Evolutionary conservation across 2,113 vertebrate species (phyloP).

Genomic region (Leuciscus idus): DNA sequence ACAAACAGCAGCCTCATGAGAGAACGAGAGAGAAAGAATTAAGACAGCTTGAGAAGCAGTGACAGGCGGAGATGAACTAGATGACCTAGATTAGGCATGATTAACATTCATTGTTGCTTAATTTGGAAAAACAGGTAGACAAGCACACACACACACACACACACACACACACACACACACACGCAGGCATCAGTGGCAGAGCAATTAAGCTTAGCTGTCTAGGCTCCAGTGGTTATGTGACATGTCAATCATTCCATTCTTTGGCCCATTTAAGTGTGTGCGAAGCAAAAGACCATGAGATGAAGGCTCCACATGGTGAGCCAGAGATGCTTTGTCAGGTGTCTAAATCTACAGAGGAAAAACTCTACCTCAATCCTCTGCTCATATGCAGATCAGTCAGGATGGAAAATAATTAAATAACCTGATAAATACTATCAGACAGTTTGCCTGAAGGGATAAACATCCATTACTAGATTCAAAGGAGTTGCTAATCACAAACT

Average conservation of each 20-base stretch:
- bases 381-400: slow-evolving; percentile 56
- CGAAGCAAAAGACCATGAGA: slow-evolving; percentile 33
- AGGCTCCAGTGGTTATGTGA: slow-evolving; percentile 51
- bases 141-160: not conserved
- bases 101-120: slow-evolving; percentile 61
- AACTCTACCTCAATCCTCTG: slow-evolving; percentile 50
- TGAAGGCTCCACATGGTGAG: slow-evolving; percentile 45
- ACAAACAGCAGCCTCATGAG: slow-evolving; percentile 54
- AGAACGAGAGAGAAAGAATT: slow-evolving; percentile 49
- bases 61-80: slow-evolving; percentile 60
- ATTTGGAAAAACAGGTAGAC: slow-evolving; percentile 49
- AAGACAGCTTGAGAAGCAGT: slow-evolving; percentile 51
- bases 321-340: slow-evolving; percentile 48
- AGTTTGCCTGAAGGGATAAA: slow-evolving; percentile 67
- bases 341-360: slow-evolving; percentile 55
- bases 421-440: slow-evolving; percentile 54
- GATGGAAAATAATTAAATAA: slow-evolving; percentile 61
- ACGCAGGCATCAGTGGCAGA: slow-evolving; percentile 21
- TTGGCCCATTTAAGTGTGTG: slow-evolving; percentile 38
- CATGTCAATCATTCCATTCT: slow-evolving; percentile 64
- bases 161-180: not conserved
- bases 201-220: slow-evolving; percentile 63
- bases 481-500: slow-evolving; percentile 63
- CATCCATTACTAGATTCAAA: slow-evolving; percentile 70
- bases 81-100: slow-evolving; percentile 61